Conservation (phyloP, 2,888 invertebrate species). For the Silvanus unidentatus region DNA sequence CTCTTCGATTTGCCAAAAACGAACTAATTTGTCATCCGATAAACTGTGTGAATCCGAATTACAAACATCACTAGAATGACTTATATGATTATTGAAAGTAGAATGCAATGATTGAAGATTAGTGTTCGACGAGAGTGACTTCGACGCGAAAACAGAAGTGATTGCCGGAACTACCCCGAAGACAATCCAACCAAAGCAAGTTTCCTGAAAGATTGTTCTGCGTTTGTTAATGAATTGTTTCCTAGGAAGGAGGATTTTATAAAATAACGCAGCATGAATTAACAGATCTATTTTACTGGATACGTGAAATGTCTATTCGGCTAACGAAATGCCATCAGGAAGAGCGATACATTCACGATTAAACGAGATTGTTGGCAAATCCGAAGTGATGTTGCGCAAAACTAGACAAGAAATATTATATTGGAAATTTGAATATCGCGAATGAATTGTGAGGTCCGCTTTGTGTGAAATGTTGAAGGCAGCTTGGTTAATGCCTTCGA, state of each 20-base stretch:
- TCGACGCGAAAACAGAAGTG: no score
- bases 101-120: no score
- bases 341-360: not conserved
- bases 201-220: not conserved
- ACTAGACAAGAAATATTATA: constrained; percentile 11
- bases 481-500: constrained; percentile 8
- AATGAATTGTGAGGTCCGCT: constrained; percentile 7
- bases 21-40: no score
- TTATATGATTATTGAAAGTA: no score
- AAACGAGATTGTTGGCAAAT: constrained; percentile 1
- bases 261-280: not conserved
- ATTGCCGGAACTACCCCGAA: no score
- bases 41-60: no score
- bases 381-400: constrained; percentile 9
- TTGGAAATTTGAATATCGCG: constrained; percentile 3
- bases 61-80: no score
- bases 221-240: not conserved
- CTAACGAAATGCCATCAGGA: not conserved
- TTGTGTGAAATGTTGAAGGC: not conserved
- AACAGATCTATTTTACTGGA: not conserved
- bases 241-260: not conserved
- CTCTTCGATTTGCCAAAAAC: constrained; percentile 2
- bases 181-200: not conserved
- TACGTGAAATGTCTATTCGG: not conserved
- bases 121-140: no score